Conservation (phyloP, 2,888 invertebrate species). For the Lepeophtheirus nordmannii region DNA sequence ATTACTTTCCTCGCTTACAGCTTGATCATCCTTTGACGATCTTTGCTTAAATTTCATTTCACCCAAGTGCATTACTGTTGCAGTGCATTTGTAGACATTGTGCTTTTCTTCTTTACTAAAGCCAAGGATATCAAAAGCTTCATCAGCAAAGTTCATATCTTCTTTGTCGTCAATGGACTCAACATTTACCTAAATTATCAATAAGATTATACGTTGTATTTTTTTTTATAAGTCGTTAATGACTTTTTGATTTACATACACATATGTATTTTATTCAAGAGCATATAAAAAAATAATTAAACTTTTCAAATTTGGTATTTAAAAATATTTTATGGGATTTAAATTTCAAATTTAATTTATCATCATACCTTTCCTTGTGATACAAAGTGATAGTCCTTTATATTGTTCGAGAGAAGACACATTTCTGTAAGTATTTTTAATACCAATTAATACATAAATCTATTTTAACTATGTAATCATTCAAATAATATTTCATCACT, state of each 20-base stretch:
- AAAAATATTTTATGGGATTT: too few relatives aligned
- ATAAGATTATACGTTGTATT: background rate
- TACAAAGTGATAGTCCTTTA: constrained; percentile 40
- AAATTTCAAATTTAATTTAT: too few relatives aligned
- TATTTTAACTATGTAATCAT: too few relatives aligned
- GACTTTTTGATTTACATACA: background rate
- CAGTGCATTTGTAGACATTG: constrained; percentile 40
- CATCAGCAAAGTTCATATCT: constrained; percentile 31
- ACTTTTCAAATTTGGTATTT: too few relatives aligned
- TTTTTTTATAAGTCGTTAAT: background rate
- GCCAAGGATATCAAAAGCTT: constrained; percentile 26
- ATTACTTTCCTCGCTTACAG: constrained; percentile 36
- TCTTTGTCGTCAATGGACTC: constrained; percentile 25
- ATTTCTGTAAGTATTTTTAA: constrained; percentile 36
- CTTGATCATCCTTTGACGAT: constrained; percentile 43
- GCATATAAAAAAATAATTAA: too few relatives aligned
- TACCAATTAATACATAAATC: too few relatives aligned
- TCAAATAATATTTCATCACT: too few relatives aligned
- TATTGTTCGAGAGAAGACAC: constrained; percentile 35
- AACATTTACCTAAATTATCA: constrained; percentile 30
- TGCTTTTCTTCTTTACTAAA: constrained; percentile 35
- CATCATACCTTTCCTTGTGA: constrained; percentile 39
- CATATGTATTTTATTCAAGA: too few relatives aligned
- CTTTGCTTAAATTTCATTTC: constrained; percentile 45
- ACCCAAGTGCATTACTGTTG: constrained; percentile 43